Base-by-base conservation (phyloP, 2,113 vertebrate genomes). In the Podocnemis expansa region DNA sequence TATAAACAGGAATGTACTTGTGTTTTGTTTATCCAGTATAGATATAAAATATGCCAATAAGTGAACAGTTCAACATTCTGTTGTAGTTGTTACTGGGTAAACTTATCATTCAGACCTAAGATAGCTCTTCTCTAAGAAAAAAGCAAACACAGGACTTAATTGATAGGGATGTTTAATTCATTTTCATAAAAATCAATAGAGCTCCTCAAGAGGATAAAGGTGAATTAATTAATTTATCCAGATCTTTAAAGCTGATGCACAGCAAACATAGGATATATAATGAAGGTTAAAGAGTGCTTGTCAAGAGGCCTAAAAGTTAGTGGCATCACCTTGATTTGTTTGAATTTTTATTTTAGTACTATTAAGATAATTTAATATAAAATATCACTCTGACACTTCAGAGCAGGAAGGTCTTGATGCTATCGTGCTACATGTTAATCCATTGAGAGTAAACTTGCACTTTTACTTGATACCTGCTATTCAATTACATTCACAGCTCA, bases 101-200 rank as follows among this genome's bases (percentile, higher is more conserved):
- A 96, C 94, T 95, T 89, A 87, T 96, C 91, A 96, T 98, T 97
- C 94, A 89, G 78, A 79, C 84, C 49, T 63, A 81, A 89, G 89
- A 94, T 45, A 52, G 41, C 86, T 79, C 16, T 81, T 96, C 90
- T 47, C 2, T 54, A 58, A 60, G 8, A 56, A 96, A 97, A 84
- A 45, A 56, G 80, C 51, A 91, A 87, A 93, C 67, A 95, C 25
- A 63, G 80, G 90, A 90, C 90, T 94, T 97, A 97, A 98, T 96
- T 97, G 95, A 95, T 91, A 87, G 70, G 88, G 87, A 97, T 94
- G 75, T 88, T 97, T 97, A 97, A 97, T 97, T 97, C 82, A 94
- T 96, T 97, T 98, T 94, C 88, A 91, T 94, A 97, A 97, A 97
- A 97, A 97, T 98, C 97, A 95, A 95, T 97, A 96, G 19, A 24